A percentile compares a stretch with the other conserved stretches of the same genome.
phyloP scores from a whole-genome alignment of 2,113 vertebrate genomes.

The Anthoscopus minutus region DNA sequence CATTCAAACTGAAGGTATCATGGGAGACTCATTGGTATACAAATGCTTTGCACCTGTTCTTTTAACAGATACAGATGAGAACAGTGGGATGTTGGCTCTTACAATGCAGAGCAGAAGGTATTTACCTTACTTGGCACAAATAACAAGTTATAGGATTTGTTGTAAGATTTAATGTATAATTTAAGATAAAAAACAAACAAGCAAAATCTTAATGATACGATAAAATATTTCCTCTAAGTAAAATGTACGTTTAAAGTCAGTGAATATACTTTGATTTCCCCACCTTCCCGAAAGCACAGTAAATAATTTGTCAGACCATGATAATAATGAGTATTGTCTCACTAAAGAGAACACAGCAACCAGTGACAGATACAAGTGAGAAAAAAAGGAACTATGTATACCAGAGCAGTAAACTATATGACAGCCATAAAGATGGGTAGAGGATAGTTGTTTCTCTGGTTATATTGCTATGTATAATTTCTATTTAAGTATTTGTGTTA shows the following conservation, averaged over 20 bases:
- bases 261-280: neutral
- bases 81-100: conserved; percentile 20
- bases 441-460: neutral
- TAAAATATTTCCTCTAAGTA: neutral
- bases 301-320: neutral
- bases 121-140: neutral
- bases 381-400: neutral
- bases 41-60: conserved; percentile 59
- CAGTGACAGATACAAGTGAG: neutral
- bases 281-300: neutral
- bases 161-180: neutral
- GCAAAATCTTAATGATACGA: neutral
- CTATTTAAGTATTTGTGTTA: neutral
- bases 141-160: neutral
- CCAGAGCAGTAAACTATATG: neutral
- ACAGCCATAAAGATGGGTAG: neutral
- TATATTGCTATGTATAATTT: neutral
- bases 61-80: conserved; percentile 46
- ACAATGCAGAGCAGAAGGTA: neutral
- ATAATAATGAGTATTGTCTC: neutral
- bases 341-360: neutral
- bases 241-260: neutral
- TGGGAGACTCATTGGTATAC: conserved; percentile 8
- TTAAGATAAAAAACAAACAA: neutral
- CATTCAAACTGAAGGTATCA: conserved; percentile 25